phyloP scores from a whole-genome alignment of 2,888 invertebrate species.

The Tricholauxania praeusta region DNA sequence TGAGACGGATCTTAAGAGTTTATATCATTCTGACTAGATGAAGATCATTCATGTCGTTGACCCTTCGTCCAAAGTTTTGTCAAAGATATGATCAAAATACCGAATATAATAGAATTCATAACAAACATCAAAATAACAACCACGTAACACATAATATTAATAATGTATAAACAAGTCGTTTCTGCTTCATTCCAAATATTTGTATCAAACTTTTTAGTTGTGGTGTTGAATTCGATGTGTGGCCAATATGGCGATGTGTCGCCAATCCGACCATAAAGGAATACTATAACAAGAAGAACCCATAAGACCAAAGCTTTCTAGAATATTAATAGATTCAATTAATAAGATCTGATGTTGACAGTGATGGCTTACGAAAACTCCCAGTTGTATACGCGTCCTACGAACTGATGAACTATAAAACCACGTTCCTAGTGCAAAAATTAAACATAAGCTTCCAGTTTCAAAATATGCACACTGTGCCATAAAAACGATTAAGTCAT shows the following conservation, averaged over 20 bases:
- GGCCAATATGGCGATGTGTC: no score
- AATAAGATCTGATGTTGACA: not conserved
- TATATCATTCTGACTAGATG: no score
- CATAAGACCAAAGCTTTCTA: constrained; percentile 30
- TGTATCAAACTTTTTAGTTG: constrained; percentile 10
- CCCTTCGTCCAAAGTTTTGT: no score
- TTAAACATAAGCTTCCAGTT: not conserved
- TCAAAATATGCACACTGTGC: constrained; percentile 14
- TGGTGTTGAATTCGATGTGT: not conserved
- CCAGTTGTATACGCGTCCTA: constrained; percentile 41
- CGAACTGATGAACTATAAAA: constrained; percentile 45
- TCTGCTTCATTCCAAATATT: constrained; percentile 24
- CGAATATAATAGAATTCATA: constrained; percentile 23
- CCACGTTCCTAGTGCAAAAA: constrained; percentile 44
- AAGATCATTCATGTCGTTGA: no score
- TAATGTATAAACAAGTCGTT: not conserved
- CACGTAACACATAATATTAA: constrained; percentile 2
- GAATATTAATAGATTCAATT: not conserved
- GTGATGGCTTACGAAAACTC: constrained; percentile 31
- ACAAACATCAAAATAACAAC: constrained; percentile 24
- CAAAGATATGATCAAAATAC: no score
- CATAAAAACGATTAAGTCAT: constrained; percentile 28
- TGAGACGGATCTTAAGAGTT: no score
- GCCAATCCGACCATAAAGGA: not conserved
- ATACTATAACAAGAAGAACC: constrained; percentile 20